Percentiles rank a stretch among this genome's conserved stretches.
Conservation (phyloP, 2,113 vertebrate species). For the Cisticola juncidis region DNA sequence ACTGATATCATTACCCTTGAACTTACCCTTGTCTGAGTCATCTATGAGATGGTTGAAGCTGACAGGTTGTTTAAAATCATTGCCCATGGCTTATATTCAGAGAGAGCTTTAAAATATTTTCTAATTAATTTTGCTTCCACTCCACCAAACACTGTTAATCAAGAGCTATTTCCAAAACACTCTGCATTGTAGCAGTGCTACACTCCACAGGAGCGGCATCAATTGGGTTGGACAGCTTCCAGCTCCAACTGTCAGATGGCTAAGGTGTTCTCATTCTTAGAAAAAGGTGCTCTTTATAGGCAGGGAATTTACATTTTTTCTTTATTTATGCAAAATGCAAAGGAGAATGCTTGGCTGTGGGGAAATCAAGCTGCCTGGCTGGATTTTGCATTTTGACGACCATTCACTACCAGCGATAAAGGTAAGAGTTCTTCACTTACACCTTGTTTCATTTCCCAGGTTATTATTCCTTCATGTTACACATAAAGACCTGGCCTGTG, state of each 20-base stretch:
- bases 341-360: background rate
- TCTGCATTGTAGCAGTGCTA: background rate
- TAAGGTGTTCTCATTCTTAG: background rate
- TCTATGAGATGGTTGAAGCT: background rate
- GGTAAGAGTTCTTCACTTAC: background rate
- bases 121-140: conserved; percentile 69
- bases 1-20: background rate
- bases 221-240: conserved; percentile 27
- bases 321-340: background rate
- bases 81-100: conserved; percentile 1
- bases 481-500: background rate
- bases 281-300: background rate
- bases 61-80: conserved; percentile 49
- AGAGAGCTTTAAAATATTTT: conserved; percentile 52
- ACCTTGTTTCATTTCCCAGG: background rate
- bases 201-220: conserved; percentile 5
- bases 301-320: background rate
- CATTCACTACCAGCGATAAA: background rate
- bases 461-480: background rate
- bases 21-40: conserved; percentile 16
- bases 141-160: conserved; percentile 54
- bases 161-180: conserved; percentile 51
- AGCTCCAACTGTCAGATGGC: background rate
- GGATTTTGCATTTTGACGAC: background rate
- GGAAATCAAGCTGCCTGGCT: background rate